Evolutionary conservation across 2,888 invertebrate genomes (phyloP).

Genomic region (Pachycephus smyrnensis): DNA sequence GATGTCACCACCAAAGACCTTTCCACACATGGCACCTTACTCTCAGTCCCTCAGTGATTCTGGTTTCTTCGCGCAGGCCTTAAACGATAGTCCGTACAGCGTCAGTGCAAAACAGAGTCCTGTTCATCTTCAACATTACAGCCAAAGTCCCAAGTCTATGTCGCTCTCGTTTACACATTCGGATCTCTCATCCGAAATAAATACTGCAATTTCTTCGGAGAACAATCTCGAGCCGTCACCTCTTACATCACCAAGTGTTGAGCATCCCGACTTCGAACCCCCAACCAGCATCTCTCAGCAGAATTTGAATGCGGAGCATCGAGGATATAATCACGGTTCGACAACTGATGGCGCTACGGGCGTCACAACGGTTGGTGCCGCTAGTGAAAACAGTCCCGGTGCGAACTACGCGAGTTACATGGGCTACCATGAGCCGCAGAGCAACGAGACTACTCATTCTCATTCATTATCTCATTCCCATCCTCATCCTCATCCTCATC

Average conservation of each 20-base stretch:
- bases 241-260: conserved; percentile 75
- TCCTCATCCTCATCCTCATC: conserved; percentile 41
- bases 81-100: conserved; percentile 61
- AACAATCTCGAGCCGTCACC: conserved; percentile 76
- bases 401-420: conserved; percentile 59
- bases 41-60: conserved; percentile 57
- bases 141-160: conserved; percentile 65
- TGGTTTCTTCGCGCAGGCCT: conserved; percentile 55
- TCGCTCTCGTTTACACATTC: conserved; percentile 75
- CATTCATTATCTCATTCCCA: conserved; percentile 30
- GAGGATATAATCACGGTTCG: conserved; percentile 64
- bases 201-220: conserved; percentile 81
- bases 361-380: conserved; percentile 40
- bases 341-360: conserved; percentile 53
- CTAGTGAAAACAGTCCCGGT: conserved; percentile 57
- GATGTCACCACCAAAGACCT: conserved; percentile 62
- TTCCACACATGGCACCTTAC: conserved; percentile 64
- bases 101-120: conserved; percentile 65
- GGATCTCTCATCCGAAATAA: conserved; percentile 82
- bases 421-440: conserved; percentile 59
- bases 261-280: conserved; percentile 82
- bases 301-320: conserved; percentile 62
- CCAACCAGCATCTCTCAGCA: conserved; percentile 72
- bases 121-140: conserved; percentile 65
- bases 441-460: conserved; percentile 46